A percentile compares a stretch with the other conserved stretches of the same genome.
These are phyloP conservation scores for Eumacrocentrus americanus DNA, from an alignment of 2,888 invertebrate species.

Conservation along the genomic window DNA sequence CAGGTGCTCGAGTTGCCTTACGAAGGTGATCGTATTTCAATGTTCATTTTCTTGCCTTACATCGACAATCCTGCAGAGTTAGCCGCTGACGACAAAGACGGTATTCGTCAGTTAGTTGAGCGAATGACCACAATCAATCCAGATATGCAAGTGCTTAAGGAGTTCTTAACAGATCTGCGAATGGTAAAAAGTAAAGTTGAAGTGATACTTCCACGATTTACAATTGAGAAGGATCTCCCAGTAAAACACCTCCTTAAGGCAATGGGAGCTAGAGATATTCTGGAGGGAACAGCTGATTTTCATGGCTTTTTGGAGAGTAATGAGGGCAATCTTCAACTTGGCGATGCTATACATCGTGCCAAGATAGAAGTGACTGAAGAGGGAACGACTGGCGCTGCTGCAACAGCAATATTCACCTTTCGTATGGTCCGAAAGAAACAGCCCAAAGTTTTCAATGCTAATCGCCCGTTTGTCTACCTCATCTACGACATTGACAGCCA, in stretches of 20 bases:
- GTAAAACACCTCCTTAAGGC: conserved; percentile 73
- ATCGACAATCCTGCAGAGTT: conserved; percentile 56
- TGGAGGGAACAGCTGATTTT: conserved; percentile 69
- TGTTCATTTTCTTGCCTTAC: conserved; percentile 84
- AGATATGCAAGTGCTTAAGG: conserved; percentile 68
- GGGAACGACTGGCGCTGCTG: conserved; percentile 86
- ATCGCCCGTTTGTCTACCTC: conserved; percentile 86
- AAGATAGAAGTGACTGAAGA: conserved; percentile 85
- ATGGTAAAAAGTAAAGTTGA: conserved; percentile 76
- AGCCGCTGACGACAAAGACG: conserved; percentile 54
- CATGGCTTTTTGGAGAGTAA: conserved; percentile 67
- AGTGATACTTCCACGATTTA: conserved; percentile 82
- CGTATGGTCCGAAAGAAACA: conserved; percentile 83
- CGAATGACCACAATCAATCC: conserved; percentile 66
- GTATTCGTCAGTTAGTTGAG: conserved; percentile 73
- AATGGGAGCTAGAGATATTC: conserved; percentile 76
- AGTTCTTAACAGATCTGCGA: conserved; percentile 71
- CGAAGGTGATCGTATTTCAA: conserved; percentile 80
- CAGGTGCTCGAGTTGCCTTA: conserved; percentile 87
- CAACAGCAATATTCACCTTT: conserved; percentile 84
- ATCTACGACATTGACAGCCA: conserved; percentile 74
- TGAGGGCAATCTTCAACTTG: conserved; percentile 57
- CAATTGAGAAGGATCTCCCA: conserved; percentile 68
- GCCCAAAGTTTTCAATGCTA: conserved; percentile 78
- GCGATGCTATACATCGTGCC: conserved; percentile 75